Evolutionary conservation across 2,797 vertebrate genomes (phyloP).

Genomic region (Emys orbicularis): DNA sequence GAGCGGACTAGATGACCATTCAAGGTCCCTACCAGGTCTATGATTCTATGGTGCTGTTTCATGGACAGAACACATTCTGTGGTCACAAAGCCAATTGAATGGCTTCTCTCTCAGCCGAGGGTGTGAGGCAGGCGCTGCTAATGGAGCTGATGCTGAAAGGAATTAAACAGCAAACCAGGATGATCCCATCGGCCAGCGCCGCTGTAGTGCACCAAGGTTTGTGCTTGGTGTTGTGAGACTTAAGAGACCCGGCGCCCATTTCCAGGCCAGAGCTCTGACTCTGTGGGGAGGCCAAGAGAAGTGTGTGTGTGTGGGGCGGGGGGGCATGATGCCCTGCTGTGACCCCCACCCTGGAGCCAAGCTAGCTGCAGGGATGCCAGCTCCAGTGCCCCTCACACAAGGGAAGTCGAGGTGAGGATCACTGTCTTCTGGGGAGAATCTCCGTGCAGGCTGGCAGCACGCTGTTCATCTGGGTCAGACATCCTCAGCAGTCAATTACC

Average conservation of each 20-base stretch:
- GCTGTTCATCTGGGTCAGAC: not conserved
- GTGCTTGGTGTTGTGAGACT: accelerated
- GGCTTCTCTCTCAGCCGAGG: not conserved
- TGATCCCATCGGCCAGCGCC: too few species aligned
- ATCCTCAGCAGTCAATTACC: not conserved
- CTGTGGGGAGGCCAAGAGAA: not conserved
- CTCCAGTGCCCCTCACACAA: not conserved
- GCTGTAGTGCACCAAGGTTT: not conserved
- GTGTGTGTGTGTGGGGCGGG: too few species aligned
- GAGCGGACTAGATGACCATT: too few species aligned
- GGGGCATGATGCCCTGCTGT: not conserved
- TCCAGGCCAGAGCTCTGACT: not conserved
- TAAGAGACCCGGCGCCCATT: not conserved
- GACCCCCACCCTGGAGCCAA: not conserved
- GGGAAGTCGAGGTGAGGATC: not conserved
- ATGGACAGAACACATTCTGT: too few species aligned
- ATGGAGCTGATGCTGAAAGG: not conserved
- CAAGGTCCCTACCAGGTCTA: too few species aligned
- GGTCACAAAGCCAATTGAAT: not conserved
- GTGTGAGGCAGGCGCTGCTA: not conserved
- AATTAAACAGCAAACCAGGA: not conserved
- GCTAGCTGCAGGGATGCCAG: not conserved
- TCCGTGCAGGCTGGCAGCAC: not conserved
- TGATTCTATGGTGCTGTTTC: too few species aligned
- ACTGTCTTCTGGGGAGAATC: not conserved